Conservation (phyloP, 2,888 invertebrate species). For the Crematogaster levior region DNA sequence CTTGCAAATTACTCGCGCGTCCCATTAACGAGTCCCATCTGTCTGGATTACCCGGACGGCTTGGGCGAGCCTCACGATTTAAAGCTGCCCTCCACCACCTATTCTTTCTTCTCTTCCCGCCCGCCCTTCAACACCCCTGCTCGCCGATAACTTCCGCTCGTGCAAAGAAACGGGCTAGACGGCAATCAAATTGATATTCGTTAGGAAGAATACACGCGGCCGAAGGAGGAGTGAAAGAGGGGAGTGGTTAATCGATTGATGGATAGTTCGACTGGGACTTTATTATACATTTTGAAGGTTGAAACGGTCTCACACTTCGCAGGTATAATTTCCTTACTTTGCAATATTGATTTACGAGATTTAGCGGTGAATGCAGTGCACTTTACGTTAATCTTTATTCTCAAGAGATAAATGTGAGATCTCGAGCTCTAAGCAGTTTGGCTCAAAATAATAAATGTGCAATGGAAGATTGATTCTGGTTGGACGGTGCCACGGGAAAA, state of each 20-base stretch:
- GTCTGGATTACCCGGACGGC: conserved; percentile 79
- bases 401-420: conserved; percentile 2
- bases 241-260: conserved; percentile 34
- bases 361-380: not conserved
- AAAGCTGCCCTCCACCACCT: conserved; percentile 47
- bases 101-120: conserved; percentile 51
- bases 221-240: not conserved
- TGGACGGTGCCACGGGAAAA: not conserved
- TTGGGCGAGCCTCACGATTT: conserved; percentile 60
- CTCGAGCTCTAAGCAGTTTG: not conserved
- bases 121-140: not conserved
- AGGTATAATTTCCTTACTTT: not conserved
- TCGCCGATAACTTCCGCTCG: conserved; percentile 28
- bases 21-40: conserved; percentile 82
- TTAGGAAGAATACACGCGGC: conserved; percentile 26
- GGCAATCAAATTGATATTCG: conserved; percentile 51
- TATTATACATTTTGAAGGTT: not conserved
- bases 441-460: not conserved
- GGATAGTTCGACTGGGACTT: conserved; percentile 35
- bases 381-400: not conserved
- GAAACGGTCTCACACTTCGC: conserved; percentile 1
- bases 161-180: conserved; percentile 45
- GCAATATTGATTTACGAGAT: not conserved
- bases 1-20: conserved; percentile 82
- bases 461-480: not conserved